phyloP scores from a whole-genome alignment of 2,888 invertebrate species.

The Andrena dorsata region DNA sequence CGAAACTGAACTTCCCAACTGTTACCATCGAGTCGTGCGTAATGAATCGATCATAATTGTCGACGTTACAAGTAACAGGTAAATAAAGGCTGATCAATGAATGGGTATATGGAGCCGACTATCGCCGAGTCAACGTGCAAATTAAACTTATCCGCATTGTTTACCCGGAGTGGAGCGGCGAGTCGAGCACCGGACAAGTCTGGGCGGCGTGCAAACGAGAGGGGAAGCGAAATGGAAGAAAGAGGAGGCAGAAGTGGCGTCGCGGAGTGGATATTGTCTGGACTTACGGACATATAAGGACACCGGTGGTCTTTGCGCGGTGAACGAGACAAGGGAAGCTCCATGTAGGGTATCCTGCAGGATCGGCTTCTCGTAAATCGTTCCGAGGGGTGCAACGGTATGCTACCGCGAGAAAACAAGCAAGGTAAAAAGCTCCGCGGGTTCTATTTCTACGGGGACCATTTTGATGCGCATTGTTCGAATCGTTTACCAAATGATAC shows the following conservation, averaged over 20 bases:
- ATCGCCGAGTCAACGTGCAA: background rate
- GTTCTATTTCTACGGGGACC: slow-evolving; percentile 29
- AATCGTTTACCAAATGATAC: background rate
- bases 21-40: too few relatives aligned
- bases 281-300: slow-evolving; percentile 80
- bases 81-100: too few relatives aligned
- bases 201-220: slow-evolving; percentile 29
- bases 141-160: slow-evolving; percentile 3
- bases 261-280: slow-evolving; percentile 76
- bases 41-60: too few relatives aligned
- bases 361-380: slow-evolving; percentile 71
- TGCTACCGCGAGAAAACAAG: slow-evolving; percentile 46
- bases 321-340: slow-evolving; percentile 70
- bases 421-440: slow-evolving; percentile 32
- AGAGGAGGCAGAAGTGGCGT: slow-evolving; percentile 55
- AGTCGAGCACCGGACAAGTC: slow-evolving; percentile 27
- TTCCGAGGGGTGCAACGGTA: slow-evolving; percentile 56
- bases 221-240: slow-evolving; percentile 39
- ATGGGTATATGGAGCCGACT: too few relatives aligned
- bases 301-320: slow-evolving; percentile 69
- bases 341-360: slow-evolving; percentile 70
- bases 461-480: slow-evolving; percentile 1
- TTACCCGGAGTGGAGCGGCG: slow-evolving; percentile 28
- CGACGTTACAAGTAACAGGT: too few relatives aligned
- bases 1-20: too few relatives aligned